phyloP scores from a whole-genome alignment of 2,113 vertebrate species.

The Orthonyx spaldingii region DNA sequence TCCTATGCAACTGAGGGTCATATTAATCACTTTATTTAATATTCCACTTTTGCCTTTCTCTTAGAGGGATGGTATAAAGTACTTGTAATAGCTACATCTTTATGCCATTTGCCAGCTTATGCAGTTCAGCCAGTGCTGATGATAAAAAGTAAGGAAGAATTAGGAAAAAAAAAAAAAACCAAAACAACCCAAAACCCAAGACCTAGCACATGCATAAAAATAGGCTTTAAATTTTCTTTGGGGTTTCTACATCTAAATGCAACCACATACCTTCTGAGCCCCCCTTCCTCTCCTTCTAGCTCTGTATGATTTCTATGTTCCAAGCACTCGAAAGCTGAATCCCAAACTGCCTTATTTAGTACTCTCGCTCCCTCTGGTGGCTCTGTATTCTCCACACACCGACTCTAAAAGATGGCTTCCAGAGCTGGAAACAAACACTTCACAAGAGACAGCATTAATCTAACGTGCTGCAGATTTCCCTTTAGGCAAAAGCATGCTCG shows the following conservation, averaged over 20 bases:
- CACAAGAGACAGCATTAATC: too few relatives aligned
- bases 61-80: background rate
- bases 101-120: background rate
- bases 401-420: accelerated
- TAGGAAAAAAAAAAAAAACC: too few relatives aligned
- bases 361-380: constrained; percentile 50
- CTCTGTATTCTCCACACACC: accelerated
- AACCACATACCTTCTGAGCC: background rate
- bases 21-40: background rate
- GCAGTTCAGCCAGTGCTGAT: background rate
- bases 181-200: background rate
- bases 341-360: background rate
- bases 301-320: background rate
- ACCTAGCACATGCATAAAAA: background rate
- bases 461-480: background rate
- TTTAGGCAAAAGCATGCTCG: accelerated
- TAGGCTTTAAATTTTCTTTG: background rate
- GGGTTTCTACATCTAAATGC: background rate
- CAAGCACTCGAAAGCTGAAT: background rate
- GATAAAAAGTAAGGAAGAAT: background rate
- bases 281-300: background rate
- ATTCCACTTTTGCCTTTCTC: background rate
- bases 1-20: background rate
- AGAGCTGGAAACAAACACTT: background rate
- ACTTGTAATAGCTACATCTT: background rate